These are phyloP conservation scores for Euthynnus affinis DNA, from an alignment of 2,797 vertebrate genomes.

Conservation along the genomic window DNA sequence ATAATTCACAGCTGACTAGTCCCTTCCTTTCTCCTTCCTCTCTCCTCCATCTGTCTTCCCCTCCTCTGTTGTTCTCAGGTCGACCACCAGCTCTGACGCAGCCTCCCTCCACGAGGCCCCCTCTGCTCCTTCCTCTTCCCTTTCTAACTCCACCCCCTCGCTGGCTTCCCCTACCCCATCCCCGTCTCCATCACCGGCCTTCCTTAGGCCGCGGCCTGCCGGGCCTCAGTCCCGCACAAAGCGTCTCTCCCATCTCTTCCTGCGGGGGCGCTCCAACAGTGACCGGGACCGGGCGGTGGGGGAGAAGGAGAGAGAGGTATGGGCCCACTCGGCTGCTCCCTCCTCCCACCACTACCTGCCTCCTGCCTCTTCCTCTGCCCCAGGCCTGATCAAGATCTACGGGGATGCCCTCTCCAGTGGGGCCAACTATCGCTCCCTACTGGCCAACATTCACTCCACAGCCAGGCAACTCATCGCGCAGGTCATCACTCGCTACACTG, in stretches of 20 bases:
- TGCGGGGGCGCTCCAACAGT: slow-evolving; percentile 88
- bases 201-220: slow-evolving; percentile 85
- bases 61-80: slow-evolving; percentile 77
- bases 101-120: slow-evolving; percentile 86
- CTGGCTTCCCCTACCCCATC: slow-evolving; percentile 85
- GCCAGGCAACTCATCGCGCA: slow-evolving; percentile 87
- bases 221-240: slow-evolving; percentile 89
- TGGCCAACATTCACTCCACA: slow-evolving; percentile 87
- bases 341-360: slow-evolving; percentile 88
- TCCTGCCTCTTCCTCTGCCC: slow-evolving; percentile 84
- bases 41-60: slow-evolving; percentile 66
- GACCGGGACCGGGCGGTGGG: slow-evolving; percentile 85
- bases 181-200: slow-evolving; percentile 84
- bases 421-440: slow-evolving; percentile 89
- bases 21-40: slow-evolving; percentile 78
- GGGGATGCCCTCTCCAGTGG: slow-evolving; percentile 88
- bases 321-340: slow-evolving; percentile 83
- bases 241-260: slow-evolving; percentile 93
- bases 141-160: slow-evolving; percentile 88
- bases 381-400: slow-evolving; percentile 90
- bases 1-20: slow-evolving; percentile 81
- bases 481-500: slow-evolving; percentile 89
- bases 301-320: slow-evolving; percentile 82
- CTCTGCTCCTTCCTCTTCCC: slow-evolving; percentile 85
- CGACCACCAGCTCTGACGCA: slow-evolving; percentile 90